These are phyloP conservation scores for Lophius americanus DNA, from an alignment of 2,797 vertebrate genomes.

Conservation along the genomic window DNA sequence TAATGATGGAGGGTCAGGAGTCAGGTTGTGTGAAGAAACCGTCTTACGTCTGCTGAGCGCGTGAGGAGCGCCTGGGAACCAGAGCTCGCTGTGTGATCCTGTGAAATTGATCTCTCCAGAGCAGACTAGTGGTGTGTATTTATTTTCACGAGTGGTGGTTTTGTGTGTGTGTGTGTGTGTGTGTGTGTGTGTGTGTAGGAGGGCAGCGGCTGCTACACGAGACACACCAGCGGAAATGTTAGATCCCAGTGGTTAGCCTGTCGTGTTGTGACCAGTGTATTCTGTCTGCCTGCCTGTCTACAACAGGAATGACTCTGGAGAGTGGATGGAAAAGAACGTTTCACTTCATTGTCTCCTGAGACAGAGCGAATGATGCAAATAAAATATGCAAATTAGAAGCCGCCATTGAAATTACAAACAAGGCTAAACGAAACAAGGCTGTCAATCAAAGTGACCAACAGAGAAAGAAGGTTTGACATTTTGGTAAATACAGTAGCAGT, in stretches of 20 bases:
- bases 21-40: constrained; percentile 69
- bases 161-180: constrained; percentile 52
- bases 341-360: neutral
- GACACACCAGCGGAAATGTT: constrained; percentile 64
- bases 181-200: constrained; percentile 47
- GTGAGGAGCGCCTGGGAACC: constrained; percentile 80
- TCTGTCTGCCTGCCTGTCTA: constrained; percentile 61
- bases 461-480: neutral
- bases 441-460: neutral
- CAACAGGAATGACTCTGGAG: constrained; percentile 24
- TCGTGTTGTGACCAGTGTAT: constrained; percentile 42
- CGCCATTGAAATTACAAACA: neutral
- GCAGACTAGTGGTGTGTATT: constrained; percentile 68
- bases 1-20: constrained; percentile 76
- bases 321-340: constrained; percentile 18
- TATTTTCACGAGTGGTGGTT: constrained; percentile 61
- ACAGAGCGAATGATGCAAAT: neutral
- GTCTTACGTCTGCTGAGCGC: constrained; percentile 68
- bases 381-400: neutral
- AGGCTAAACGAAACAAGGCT: neutral
- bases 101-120: constrained; percentile 79
- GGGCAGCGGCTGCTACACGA: constrained; percentile 47
- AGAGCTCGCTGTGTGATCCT: constrained; percentile 73
- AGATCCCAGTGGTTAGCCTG: constrained; percentile 50
- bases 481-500: too few species aligned